Evolutionary conservation across 1,140 invertebrate species (phyloP).

Genomic region (Ylistrum balloti): DNA sequence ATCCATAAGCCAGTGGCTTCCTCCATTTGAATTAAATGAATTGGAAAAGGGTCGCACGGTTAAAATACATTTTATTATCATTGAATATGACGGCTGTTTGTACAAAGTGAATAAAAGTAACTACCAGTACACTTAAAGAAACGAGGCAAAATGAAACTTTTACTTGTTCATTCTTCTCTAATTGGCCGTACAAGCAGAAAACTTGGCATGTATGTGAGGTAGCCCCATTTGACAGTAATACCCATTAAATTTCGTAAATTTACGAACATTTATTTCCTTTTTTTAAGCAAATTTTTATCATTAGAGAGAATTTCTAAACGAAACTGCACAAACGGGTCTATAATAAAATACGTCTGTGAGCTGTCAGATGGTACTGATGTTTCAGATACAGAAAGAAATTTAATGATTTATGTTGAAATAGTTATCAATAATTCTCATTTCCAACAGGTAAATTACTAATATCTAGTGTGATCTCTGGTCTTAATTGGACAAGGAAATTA

Average conservation of each 20-base stretch:
- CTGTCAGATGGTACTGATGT: conserved; percentile 20
- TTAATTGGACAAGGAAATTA: conserved; percentile 28
- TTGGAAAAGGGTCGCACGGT: conserved; percentile 31
- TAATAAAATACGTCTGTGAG: background rate
- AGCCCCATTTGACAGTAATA: background rate
- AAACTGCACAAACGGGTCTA: conserved; percentile 5
- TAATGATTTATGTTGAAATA: conserved; percentile 40
- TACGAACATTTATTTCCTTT: background rate
- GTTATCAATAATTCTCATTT: conserved; percentile 40
- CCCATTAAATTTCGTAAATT: background rate
- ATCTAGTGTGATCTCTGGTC: background rate
- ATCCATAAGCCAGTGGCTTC: conserved; percentile 21
- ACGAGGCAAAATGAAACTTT: conserved; percentile 39
- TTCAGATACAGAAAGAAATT: background rate
- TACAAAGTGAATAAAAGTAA: conserved; percentile 36
- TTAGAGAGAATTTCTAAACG: background rate
- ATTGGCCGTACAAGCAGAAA: background rate
- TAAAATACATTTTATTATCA: conserved; percentile 40
- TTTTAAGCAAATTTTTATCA: too few relatives aligned
- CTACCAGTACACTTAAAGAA: conserved; percentile 23
- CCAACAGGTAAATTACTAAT: background rate
- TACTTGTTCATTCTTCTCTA: background rate
- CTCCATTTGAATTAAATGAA: conserved; percentile 16
- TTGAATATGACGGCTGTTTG: conserved; percentile 38
- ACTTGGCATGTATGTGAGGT: background rate